Evolutionary conservation across 2,113 vertebrate species (phyloP).

Genomic region (Grus americana): DNA sequence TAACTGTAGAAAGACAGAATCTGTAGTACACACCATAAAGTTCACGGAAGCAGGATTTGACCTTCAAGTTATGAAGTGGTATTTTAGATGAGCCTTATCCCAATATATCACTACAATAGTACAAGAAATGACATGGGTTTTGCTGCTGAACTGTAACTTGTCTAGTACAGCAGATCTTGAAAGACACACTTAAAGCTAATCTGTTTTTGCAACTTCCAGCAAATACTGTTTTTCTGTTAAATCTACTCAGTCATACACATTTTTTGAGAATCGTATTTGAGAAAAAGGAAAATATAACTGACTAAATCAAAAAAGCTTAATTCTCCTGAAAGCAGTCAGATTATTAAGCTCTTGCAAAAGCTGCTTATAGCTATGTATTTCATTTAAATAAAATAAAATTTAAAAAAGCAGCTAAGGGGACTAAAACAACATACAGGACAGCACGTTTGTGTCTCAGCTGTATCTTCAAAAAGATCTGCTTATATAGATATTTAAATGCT

Average conservation of each 20-base stretch:
- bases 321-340: background rate
- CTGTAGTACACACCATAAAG: background rate
- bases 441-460: background rate
- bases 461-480: background rate
- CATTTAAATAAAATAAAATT: background rate
- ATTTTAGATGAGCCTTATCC: background rate
- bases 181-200: background rate
- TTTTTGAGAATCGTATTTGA: background rate
- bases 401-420: background rate
- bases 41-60: background rate
- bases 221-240: background rate
- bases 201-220: background rate
- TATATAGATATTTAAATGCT: background rate
- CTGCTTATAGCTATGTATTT: background rate
- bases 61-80: background rate
- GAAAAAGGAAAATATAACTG: background rate
- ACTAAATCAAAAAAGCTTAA: background rate
- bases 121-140: background rate
- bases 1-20: background rate
- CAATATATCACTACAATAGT: background rate
- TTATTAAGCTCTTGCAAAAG: conserved; percentile 4
- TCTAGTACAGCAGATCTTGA: background rate
- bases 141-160: background rate
- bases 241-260: background rate
- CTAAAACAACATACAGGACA: background rate